A percentile compares a stretch with the other conserved stretches of the same genome.
These are phyloP conservation scores for Macrophya alboannulata DNA, from an alignment of 2,888 invertebrate species.

Conservation along the genomic window DNA sequence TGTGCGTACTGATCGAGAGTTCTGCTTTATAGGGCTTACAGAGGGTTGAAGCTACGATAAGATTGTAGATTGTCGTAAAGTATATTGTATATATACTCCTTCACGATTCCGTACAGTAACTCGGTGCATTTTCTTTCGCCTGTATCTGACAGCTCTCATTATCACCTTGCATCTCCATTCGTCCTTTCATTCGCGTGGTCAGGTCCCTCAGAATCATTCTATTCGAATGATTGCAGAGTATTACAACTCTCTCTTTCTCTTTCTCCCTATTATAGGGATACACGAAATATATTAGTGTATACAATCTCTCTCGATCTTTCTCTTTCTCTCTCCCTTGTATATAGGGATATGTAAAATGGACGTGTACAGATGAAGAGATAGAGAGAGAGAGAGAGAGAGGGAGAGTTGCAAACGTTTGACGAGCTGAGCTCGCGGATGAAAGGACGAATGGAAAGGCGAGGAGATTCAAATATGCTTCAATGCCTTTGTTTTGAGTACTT, in stretches of 20 bases:
- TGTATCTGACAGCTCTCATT: conserved; percentile 32
- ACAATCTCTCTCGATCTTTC: neutral
- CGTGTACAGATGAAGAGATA: neutral
- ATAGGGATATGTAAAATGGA: neutral
- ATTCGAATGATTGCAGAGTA: neutral
- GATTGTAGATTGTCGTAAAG: conserved; percentile 26
- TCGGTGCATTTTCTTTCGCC: neutral
- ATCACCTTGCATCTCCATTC: neutral
- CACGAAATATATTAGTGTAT: neutral
- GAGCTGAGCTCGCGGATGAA: neutral
- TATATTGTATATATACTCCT: conserved; percentile 10
- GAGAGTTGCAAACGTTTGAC: neutral
- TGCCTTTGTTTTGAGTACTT: neutral
- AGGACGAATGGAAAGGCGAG: neutral
- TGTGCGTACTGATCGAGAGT: conserved; percentile 12
- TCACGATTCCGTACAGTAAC: neutral
- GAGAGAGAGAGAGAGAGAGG: neutral
- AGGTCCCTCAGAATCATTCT: neutral
- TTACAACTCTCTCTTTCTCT: neutral
- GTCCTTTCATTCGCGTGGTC: conserved; percentile 4
- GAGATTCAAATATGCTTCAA: neutral
- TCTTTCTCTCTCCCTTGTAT: neutral
- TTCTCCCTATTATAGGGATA: neutral
- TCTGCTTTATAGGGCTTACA: conserved; percentile 29
- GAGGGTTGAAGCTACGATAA: neutral